Evolutionary conservation across 2,113 vertebrate genomes (phyloP).

Genomic region (Pagrus major): DNA sequence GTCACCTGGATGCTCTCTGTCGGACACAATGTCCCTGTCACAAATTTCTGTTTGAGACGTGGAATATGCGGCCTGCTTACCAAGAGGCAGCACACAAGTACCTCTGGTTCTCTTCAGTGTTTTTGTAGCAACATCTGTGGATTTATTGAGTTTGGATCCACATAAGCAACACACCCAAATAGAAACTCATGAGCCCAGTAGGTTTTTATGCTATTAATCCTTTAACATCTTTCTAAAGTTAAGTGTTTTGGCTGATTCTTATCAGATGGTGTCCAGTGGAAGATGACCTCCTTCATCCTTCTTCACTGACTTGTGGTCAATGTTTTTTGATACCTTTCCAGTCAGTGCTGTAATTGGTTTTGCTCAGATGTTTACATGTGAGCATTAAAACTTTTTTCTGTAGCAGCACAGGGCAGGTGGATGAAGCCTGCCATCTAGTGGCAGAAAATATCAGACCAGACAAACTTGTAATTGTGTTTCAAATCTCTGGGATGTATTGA

Average conservation of each 20-base stretch:
- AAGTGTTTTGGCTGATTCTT: background rate
- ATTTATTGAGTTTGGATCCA: too few species aligned
- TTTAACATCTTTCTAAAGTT: background rate
- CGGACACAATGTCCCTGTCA: background rate
- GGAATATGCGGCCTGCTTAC: rapidly evolving
- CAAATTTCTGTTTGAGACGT: background rate
- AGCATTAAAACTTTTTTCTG: background rate
- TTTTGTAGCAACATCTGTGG: too few species aligned
- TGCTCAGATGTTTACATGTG: background rate
- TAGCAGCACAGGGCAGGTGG: background rate
- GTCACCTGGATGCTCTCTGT: constrained; percentile 41
- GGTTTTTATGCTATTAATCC: background rate
- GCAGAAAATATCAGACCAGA: background rate
- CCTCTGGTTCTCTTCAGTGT: too few species aligned
- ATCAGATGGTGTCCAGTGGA: background rate
- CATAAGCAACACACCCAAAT: too few species aligned
- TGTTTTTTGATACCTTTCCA: background rate
- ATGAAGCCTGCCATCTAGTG: constrained; percentile 42
- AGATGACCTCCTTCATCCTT: background rate
- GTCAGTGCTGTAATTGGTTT: too few species aligned
- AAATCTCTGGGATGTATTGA: background rate
- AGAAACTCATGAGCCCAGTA: too few species aligned
- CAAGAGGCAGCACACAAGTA: background rate
- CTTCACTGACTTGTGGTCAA: background rate
- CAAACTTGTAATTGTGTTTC: background rate